Conservation (phyloP, 2,888 invertebrate species). For the Stegana nigrithorax region DNA sequence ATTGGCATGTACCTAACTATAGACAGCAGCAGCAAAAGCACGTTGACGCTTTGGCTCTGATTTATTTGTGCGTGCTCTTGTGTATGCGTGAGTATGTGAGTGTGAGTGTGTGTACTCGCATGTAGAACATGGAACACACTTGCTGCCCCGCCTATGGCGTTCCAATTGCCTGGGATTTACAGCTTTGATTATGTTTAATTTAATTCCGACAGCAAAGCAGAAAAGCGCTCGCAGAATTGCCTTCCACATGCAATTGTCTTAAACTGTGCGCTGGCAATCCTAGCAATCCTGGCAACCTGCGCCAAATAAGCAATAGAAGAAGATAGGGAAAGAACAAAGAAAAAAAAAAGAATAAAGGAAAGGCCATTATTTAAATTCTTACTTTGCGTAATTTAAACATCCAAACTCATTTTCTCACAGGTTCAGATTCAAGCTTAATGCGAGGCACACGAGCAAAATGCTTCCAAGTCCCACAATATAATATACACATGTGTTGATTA, state of each 20-base stretch:
- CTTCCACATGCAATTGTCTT: background rate
- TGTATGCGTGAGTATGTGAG: too few species aligned
- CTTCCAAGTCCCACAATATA: background rate
- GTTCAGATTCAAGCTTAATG: background rate
- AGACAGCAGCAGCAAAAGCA: too few species aligned
- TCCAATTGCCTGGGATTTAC: background rate
- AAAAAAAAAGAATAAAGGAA: background rate
- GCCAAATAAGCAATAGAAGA: too few species aligned
- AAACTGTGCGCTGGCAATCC: too few species aligned
- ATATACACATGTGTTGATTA: background rate
- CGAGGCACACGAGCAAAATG: background rate
- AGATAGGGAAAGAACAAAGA: background rate
- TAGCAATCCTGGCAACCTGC: too few species aligned
- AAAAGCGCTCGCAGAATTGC: background rate
- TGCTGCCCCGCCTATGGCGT: background rate
- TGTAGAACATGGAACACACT: background rate
- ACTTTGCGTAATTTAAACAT: background rate
- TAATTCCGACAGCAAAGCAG: slow-evolving; percentile 25
- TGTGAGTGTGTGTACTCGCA: too few species aligned
- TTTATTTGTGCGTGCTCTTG: background rate
- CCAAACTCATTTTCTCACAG: background rate
- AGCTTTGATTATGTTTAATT: slow-evolving; percentile 24
- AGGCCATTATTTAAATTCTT: background rate
- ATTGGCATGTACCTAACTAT: background rate
- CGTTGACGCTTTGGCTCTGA: background rate